These are phyloP conservation scores for Pycnonotus jocosus DNA, from an alignment of 2,113 vertebrate species.

Conservation along the genomic window DNA sequence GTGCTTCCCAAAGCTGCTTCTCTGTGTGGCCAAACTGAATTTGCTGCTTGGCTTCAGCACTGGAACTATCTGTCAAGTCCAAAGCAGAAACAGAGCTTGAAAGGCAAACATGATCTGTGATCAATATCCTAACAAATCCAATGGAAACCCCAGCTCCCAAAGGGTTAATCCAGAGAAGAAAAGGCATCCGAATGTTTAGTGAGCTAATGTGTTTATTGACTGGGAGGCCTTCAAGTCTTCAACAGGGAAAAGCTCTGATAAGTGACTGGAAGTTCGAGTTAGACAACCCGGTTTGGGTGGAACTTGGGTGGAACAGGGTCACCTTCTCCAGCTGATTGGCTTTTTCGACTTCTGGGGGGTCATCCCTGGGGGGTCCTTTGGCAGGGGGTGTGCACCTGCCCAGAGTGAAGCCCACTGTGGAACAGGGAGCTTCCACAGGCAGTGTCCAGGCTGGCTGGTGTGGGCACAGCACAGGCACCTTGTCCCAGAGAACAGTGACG, in stretches of 20 bases:
- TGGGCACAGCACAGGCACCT: background rate
- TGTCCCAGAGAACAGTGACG: background rate
- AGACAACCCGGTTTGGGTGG: background rate
- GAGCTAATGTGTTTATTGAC: slow-evolving; percentile 81
- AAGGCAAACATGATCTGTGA: slow-evolving; percentile 77
- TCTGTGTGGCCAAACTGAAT: slow-evolving; percentile 10
- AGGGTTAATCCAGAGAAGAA: slow-evolving; percentile 83
- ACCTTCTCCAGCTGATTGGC: background rate
- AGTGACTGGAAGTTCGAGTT: slow-evolving; percentile 21
- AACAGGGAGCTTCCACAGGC: background rate
- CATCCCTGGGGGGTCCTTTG: background rate
- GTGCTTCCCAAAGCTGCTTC: slow-evolving; percentile 8
- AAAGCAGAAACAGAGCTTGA: slow-evolving; percentile 69
- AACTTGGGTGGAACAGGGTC: background rate
- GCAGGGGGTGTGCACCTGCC: background rate
- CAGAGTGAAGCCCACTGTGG: background rate
- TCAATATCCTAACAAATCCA: slow-evolving; percentile 84
- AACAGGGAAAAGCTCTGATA: slow-evolving; percentile 48
- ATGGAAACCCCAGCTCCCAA: slow-evolving; percentile 78
- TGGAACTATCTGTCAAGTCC: slow-evolving; percentile 68
- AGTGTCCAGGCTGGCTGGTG: background rate
- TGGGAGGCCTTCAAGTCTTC: slow-evolving; percentile 70
- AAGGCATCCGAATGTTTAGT: slow-evolving; percentile 76
- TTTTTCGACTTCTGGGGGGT: too few species aligned
- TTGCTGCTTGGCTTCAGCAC: slow-evolving; percentile 61